These are phyloP conservation scores for Crotalus viridis DNA, from an alignment of 2,113 vertebrate species.

Conservation along the genomic window DNA sequence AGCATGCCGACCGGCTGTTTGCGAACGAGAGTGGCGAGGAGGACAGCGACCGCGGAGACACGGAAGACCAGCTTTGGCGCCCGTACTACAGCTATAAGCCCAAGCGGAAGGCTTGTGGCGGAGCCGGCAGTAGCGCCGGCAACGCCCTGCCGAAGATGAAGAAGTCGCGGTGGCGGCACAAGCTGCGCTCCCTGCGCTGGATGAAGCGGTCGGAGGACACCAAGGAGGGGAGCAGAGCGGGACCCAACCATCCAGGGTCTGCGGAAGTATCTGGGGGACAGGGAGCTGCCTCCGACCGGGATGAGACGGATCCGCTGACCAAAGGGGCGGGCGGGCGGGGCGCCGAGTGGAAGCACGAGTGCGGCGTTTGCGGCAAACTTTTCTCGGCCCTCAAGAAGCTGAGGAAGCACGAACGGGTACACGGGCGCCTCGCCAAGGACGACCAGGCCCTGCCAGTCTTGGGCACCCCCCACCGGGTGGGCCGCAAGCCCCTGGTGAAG, in stretches of 20 bases:
- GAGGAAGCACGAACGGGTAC: conserved; percentile 83
- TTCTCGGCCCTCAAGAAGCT: conserved; percentile 82
- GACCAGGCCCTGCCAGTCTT: conserved; percentile 5
- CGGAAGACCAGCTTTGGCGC: conserved; percentile 85
- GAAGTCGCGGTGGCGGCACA: conserved; percentile 73
- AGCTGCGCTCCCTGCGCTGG: conserved; percentile 73
- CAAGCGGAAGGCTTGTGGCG: conserved; percentile 73
- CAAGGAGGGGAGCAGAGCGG: conserved; percentile 20
- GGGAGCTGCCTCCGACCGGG: conserved; percentile 38
- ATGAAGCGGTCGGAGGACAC: conserved; percentile 75
- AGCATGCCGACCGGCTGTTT: conserved; percentile 67
- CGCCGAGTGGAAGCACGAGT: conserved; percentile 75
- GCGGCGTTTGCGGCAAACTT: conserved; percentile 80
- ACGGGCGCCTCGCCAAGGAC: conserved; percentile 63
- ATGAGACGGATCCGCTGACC: conserved; percentile 52
- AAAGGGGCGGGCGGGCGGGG: conserved; percentile 40
- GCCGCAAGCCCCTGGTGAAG: conserved; percentile 76
- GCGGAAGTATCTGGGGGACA: background rate
- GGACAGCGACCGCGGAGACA: conserved; percentile 77
- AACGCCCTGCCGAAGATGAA: conserved; percentile 70
- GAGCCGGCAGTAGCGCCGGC: background rate
- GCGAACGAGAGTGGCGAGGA: conserved; percentile 77
- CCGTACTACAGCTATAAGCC: conserved; percentile 92
- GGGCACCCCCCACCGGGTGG: conserved; percentile 66
- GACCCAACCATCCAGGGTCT: conserved; percentile 14